Conservation (phyloP, 2,888 invertebrate genomes). For the Caenorhabditis uteleia region DNA sequence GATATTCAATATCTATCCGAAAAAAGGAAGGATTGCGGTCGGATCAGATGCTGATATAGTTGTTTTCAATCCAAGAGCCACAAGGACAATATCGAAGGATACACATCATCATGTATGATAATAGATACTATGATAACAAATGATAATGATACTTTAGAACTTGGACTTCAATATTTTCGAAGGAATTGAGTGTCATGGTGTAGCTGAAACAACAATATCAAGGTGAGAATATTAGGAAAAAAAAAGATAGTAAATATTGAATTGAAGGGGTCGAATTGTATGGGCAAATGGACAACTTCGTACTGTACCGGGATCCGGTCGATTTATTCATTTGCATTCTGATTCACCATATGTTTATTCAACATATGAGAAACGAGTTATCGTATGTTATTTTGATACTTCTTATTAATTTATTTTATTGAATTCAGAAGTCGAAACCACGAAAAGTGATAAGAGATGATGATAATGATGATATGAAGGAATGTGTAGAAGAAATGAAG, state of each 20-base stretch:
- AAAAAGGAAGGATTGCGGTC: conserved; percentile 88
- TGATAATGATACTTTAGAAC: conserved; percentile 71
- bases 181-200: conserved; percentile 77
- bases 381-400: too few species aligned
- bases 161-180: conserved; percentile 98
- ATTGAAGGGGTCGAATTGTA: conserved; percentile 75
- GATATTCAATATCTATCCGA: conserved; percentile 95
- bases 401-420: too few species aligned
- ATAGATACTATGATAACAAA: not conserved
- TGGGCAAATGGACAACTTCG: conserved; percentile 78
- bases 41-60: conserved; percentile 96
- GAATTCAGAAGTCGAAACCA: too few species aligned
- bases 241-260: too few species aligned
- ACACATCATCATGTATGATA: conserved; percentile 80
- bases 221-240: conserved; percentile 77
- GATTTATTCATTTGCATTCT: conserved; percentile 82
- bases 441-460: too few species aligned
- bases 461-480: too few species aligned
- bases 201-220: conserved; percentile 89
- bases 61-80: conserved; percentile 89
- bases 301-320: conserved; percentile 77
- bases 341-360: conserved; percentile 79
- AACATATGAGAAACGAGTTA: conserved; percentile 41
- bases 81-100: conserved; percentile 82
- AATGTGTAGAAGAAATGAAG: conserved; percentile 79